These are phyloP conservation scores for Ormyrus rosae DNA, from an alignment of 2,888 invertebrate species.

Conservation along the genomic window DNA sequence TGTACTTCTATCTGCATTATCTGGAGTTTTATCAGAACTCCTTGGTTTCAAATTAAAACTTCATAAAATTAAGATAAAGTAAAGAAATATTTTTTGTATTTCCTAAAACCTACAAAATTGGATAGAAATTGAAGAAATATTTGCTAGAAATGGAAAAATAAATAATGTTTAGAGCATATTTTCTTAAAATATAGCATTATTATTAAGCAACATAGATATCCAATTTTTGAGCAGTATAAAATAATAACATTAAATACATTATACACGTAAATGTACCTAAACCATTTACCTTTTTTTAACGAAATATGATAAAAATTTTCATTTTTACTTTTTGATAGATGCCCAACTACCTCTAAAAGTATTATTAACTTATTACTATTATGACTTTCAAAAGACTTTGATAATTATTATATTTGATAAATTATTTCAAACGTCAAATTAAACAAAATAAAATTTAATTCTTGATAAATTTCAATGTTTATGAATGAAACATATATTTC, in stretches of 20 bases:
- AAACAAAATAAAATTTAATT: too few species aligned
- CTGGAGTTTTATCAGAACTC: slow-evolving; percentile 96
- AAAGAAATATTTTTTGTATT: slow-evolving; percentile 60
- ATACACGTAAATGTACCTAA: background rate
- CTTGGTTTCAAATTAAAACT: slow-evolving; percentile 97
- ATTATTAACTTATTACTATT: slow-evolving; percentile 3
- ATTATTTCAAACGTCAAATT: too few species aligned
- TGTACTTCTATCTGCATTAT: slow-evolving; percentile 95
- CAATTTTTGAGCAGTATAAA: background rate
- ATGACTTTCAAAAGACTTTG: too few species aligned
- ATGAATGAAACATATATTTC: too few species aligned
- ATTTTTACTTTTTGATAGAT: background rate
- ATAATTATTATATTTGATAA: too few species aligned
- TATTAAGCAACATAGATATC: background rate
- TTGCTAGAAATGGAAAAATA: background rate
- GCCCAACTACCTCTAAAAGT: slow-evolving; percentile 25
- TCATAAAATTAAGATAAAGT: slow-evolving; percentile 96
- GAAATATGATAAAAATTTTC: background rate
- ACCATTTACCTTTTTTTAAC: background rate
- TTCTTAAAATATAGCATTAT: slow-evolving; percentile 30
- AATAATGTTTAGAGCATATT: slow-evolving; percentile 26
- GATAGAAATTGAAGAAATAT: slow-evolving; percentile 2
- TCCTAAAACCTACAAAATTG: background rate
- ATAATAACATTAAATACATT: background rate
- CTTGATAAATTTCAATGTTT: too few species aligned